A percentile compares a stretch with the other conserved stretches of the same genome.
phyloP scores from a whole-genome alignment of 2,888 invertebrate genomes.

The Ctenicera cuprea region DNA sequence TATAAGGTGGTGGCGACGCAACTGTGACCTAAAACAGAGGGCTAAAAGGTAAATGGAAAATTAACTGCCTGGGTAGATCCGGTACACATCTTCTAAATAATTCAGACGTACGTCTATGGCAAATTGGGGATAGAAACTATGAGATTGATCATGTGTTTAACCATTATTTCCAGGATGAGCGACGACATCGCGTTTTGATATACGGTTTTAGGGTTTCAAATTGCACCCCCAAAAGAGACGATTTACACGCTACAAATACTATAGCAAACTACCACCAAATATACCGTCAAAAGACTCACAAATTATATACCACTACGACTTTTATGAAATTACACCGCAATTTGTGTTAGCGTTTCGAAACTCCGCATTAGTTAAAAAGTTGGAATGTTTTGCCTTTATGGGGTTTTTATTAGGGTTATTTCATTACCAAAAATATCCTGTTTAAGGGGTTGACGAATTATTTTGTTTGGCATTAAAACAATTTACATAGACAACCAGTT shows the following conservation, averaged over 20 bases:
- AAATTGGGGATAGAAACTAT: slow-evolving; percentile 42
- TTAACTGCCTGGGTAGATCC: slow-evolving; percentile 49
- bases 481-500: too few species aligned
- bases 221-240: slow-evolving; percentile 40
- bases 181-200: slow-evolving; percentile 47
- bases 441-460: neutral
- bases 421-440: neutral
- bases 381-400: neutral
- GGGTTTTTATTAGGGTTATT: neutral
- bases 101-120: slow-evolving; percentile 47
- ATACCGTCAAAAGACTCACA: slow-evolving; percentile 24
- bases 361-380: slow-evolving; percentile 15
- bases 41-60: slow-evolving; percentile 55
- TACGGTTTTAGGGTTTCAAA: slow-evolving; percentile 40
- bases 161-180: slow-evolving; percentile 50
- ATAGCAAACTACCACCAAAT: slow-evolving; percentile 28
- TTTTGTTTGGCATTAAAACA: too few species aligned
- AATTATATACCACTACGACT: slow-evolving; percentile 12
- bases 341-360: slow-evolving; percentile 23
- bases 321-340: slow-evolving; percentile 30
- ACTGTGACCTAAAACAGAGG: slow-evolving; percentile 52
- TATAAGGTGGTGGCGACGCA: slow-evolving; percentile 49
- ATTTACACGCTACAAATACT: slow-evolving; percentile 41
- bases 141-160: slow-evolving; percentile 52
- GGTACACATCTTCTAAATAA: slow-evolving; percentile 48